Base-by-base conservation (phyloP, 2,888 invertebrate species). In the Celastrina argiolus region DNA sequence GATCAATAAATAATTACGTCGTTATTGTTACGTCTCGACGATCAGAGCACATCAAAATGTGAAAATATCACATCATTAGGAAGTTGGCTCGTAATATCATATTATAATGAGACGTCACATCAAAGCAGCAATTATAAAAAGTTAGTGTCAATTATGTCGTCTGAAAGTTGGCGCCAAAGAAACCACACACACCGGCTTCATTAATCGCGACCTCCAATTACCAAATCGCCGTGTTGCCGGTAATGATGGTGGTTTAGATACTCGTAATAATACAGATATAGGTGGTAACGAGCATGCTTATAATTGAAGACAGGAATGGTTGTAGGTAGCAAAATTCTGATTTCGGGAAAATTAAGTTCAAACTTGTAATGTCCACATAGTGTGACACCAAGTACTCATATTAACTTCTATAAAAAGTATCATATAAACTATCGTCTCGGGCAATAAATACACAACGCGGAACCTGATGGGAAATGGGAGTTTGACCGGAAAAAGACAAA, bases 141-240 rank as follows among this genome's bases (percentile, higher is more conserved):
- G 66, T 59, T 58, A 31, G 61, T 61, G 61, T 59, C 66, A 66
- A 66, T 66, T 65, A 56, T 36, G 34, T 31, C 51, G 64, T 65
- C 59, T 59, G 58, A 58, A 42, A 42, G 58, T 66, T 66, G 68
- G 67, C 69, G 68, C 78, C 81, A 78, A 84, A 86, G 84, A 87
- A 82, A 86, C 85, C 75, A 72, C 76, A 73, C 80, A 18, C 42
- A 77, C 78, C 80, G 76, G 77, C 77, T 81, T 88, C 87, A 85
- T 87, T 87, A 87, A 82, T 81, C 75, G 79, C 73, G 79, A 76
- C 76, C 78, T 87, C 87, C 85, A 88, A 88, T 88, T 87, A 88
- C 82, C 81, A 80, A 78, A 75, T 75, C 70, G 69, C 68, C 66
- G 39, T 66, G 36, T 8, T 71, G 77, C 51, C 73, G 69, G 72